These are phyloP conservation scores for Acanthis flammea DNA, from an alignment of 2,797 vertebrate genomes.

Conservation along the genomic window DNA sequence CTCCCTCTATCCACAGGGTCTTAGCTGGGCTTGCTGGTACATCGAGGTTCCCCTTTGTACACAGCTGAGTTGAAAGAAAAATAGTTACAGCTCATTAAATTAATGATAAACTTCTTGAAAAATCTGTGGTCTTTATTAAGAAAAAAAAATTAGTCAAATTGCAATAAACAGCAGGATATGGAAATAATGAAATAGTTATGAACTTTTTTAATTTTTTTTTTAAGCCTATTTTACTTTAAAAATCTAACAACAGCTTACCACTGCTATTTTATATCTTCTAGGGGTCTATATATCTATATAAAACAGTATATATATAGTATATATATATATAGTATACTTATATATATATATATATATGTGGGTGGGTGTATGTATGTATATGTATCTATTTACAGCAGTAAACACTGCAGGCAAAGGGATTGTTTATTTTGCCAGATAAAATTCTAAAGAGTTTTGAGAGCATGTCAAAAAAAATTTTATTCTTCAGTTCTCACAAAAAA, in stretches of 20 bases:
- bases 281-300: background rate
- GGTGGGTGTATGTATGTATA: no score
- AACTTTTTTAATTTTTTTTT: background rate
- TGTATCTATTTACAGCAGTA: background rate
- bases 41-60: background rate
- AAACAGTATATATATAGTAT: no score
- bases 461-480: background rate
- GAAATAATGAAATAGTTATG: background rate
- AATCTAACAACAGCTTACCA: background rate
- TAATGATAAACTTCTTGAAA: background rate
- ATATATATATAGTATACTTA: no score
- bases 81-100: background rate
- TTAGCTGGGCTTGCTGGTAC: background rate
- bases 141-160: background rate
- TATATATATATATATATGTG: no score
- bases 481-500: background rate
- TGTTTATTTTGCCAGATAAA: background rate
- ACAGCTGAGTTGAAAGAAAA: background rate
- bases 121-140: background rate
- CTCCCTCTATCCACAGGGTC: constrained; percentile 8
- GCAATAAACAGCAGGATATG: background rate
- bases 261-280: background rate
- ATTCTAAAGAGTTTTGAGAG: background rate
- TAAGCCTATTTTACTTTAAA: background rate
- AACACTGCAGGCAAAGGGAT: background rate